Evolutionary conservation across 2,113 vertebrate species (phyloP), one percentile per base, ranked within the genome.

Genomic region (Gymnorhina tibicen): DNA sequence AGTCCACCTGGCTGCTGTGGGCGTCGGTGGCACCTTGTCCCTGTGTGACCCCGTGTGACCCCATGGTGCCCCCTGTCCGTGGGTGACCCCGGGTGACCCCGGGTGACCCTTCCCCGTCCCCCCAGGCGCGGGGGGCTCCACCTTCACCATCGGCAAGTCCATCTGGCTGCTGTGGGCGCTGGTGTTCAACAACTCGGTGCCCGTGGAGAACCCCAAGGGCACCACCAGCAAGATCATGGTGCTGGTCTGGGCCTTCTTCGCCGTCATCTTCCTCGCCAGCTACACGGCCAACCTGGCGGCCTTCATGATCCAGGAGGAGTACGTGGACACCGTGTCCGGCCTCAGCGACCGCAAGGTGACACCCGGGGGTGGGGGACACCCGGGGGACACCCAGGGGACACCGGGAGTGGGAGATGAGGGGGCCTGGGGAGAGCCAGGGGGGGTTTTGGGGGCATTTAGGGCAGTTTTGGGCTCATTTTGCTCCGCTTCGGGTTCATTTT

Each of bases 161-260:
- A 99, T 99, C 87, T 98, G 99, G 99, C 85, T 97, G 66, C 94
- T 97, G 6, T 96, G 99, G 99, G 99, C 99, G 44, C 98, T 99
- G 96, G 99, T 99, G 86, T 99, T 99, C 97, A 99, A 99, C 97
- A 99, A 99, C 97, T 99, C 99, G 0, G 99, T 99, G 95, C 99
- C 99, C 2, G 99, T 99, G 97, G 99, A 99, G 98, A 99, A 99
- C 97, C 99, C 99, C 53, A 98, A 98, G 93, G 99, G 99, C 91
- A 99, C 99, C 90, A 99, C 99, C 92, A 99, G 99, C 96, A 99
- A 99, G 98, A 99, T 99, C 97, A 99, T 99, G 99, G 99, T 99
- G 88, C 98, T 99, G 97, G 98, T 99, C 87, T 99, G 99, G 99
- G 99, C 99, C 94, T 99, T 99, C 98, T 99, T 99, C 39, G 99